Base-by-base conservation (phyloP, 2,113 vertebrate genomes). In the Tyrannus savana region DNA sequence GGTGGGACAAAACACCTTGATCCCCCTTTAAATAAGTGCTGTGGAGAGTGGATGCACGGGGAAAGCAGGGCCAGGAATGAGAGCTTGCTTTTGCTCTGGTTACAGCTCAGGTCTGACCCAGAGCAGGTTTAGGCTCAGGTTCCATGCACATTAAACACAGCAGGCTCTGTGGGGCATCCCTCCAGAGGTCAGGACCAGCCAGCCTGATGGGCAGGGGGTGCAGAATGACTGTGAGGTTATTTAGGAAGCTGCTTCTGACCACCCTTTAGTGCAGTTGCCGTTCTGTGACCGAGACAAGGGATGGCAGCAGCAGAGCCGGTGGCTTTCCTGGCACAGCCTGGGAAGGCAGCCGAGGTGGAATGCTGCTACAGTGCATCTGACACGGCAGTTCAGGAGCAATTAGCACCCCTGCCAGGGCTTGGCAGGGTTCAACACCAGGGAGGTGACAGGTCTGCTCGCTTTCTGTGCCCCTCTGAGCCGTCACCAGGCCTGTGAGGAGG, bases 401-500 rank as follows among this genome's bases (percentile, higher is more conserved):
- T 28, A 78, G 27, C n/a, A 12, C 30, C 62, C 47, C 58, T 33
- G 80, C 46, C 76, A 63, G 80, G 33, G 37, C 56, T 30, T 44
- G 84, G 71, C 0, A 6, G 59, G 39, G 60, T 42, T 25, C 53
- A 28, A 17, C 0, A 5, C 16, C 1, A 0, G 33, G 84, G 66
- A 60, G n/a, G 72, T 53, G 84, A 31, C 85, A 68, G 68, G 39
- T 30, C 91, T 80, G 84, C 42, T 37, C 10, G 41, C 67, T 3
- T 0, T 35, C 75, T 4, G 0, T 63, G 67, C 10, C 27, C 39
- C 47, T 58, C n/a, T 25, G 24, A 21, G 63, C 0, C 0, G 4
- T 30, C 91, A 9, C 63, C 10, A 7, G 56, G 87, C 56, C 79
- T 8, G 1, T 1, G 7, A 46, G 72, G 72, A 79, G 80, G 56